phyloP scores from a whole-genome alignment of 2,797 vertebrate species.

The Gymnothorax reevesii region DNA sequence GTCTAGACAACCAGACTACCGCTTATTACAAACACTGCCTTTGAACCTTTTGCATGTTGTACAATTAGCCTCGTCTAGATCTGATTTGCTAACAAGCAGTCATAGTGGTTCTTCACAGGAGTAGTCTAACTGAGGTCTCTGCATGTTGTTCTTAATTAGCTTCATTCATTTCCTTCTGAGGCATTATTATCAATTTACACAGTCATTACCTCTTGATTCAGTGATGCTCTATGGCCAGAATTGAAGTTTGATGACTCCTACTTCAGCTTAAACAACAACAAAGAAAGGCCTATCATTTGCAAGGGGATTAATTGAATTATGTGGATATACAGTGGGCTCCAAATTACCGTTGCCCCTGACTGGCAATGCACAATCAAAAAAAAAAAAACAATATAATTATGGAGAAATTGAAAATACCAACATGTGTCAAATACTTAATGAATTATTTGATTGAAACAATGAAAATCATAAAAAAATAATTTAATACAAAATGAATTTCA shows the following conservation, averaged over 20 bases:
- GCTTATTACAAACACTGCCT: neutral
- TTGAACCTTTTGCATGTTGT: neutral
- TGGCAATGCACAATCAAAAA: too few relatives aligned
- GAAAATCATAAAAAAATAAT: too few relatives aligned
- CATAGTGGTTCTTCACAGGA: neutral
- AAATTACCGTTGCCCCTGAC: too few relatives aligned
- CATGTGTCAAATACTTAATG: too few relatives aligned
- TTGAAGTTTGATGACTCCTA: neutral
- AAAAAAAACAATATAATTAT: too few relatives aligned
- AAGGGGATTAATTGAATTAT: constrained; percentile 16
- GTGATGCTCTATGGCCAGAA: neutral
- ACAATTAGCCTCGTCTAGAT: too few relatives aligned
- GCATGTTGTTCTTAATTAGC: neutral
- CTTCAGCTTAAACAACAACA: neutral
- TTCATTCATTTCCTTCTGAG: neutral
- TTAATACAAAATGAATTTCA: too few relatives aligned
- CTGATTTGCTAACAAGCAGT: neutral
- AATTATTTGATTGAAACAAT: too few relatives aligned
- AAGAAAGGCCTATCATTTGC: constrained; percentile 22
- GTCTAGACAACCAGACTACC: neutral
- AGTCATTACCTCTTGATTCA: neutral
- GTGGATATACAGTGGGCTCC: neutral
- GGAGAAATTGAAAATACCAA: too few relatives aligned
- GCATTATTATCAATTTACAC: neutral
- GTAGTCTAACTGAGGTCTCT: neutral